phyloP scores from a whole-genome alignment of 2,113 vertebrate genomes.

The Plotosus lineatus region DNA sequence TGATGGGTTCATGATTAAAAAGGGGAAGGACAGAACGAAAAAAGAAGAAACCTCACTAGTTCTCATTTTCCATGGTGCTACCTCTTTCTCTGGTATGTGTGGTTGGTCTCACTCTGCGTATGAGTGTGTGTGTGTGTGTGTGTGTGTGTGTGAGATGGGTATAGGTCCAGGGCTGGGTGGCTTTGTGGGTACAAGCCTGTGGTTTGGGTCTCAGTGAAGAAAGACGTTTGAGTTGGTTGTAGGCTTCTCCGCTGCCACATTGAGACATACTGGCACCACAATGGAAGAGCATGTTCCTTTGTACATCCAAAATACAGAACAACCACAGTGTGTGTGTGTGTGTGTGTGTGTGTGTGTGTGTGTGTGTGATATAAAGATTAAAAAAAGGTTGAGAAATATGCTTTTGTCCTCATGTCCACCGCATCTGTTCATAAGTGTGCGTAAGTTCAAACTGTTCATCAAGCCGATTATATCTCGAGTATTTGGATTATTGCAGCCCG shows the following conservation, averaged over 20 bases:
- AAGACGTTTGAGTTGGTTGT: constrained; percentile 71
- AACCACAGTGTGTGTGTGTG: constrained; percentile 47
- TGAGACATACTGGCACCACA: constrained; percentile 78
- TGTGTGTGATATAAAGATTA: constrained; percentile 29
- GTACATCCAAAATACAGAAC: constrained; percentile 71
- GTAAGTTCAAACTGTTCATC: constrained; percentile 51
- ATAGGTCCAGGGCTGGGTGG: constrained; percentile 69
- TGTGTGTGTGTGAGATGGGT: constrained; percentile 61
- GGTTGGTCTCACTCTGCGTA: constrained; percentile 50
- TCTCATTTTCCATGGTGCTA: constrained; percentile 76
- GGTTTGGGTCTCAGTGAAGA: constrained; percentile 68
- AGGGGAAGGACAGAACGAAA: constrained; percentile 62
- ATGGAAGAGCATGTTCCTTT: constrained; percentile 67
- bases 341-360: constrained; percentile 45
- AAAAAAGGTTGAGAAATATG: constrained; percentile 29
- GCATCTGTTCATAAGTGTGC: constrained; percentile 45
- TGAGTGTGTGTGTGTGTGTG: constrained; percentile 46
- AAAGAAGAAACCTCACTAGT: constrained; percentile 74
- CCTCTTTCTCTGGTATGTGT: constrained; percentile 75
- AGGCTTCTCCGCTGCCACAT: constrained; percentile 71
- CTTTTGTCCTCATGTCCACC: constrained; percentile 45
- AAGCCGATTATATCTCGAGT: constrained; percentile 49
- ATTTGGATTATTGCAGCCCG: constrained; percentile 39
- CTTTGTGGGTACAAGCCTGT: constrained; percentile 77
- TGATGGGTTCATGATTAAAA: constrained; percentile 72